A percentile compares a stretch with the other conserved stretches of the same genome.
Evolutionary conservation across 2,113 vertebrate species (phyloP).

Genomic region (Tetraodon nigroviridis): DNA sequence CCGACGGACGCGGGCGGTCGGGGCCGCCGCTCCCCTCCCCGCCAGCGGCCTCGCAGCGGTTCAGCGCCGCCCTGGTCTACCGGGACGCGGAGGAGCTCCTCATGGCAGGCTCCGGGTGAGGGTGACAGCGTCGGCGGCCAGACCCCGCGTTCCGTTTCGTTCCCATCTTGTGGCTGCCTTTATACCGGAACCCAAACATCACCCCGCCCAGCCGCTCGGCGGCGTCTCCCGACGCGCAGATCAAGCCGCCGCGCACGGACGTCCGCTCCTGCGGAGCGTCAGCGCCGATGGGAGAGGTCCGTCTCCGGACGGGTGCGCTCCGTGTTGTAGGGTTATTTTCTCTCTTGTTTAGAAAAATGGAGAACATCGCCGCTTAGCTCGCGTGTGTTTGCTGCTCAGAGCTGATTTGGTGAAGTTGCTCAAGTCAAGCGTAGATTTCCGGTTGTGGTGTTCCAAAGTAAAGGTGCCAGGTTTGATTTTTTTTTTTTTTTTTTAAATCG

Average conservation of each 20-base stretch:
- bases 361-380: conserved; percentile 22
- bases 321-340: conserved; percentile 1
- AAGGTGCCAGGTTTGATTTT: not conserved
- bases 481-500: too few relatives aligned
- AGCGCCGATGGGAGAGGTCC: conserved; percentile 6
- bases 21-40: conserved; percentile 49
- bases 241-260: too few relatives aligned
- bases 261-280: not conserved
- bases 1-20: conserved; percentile 41
- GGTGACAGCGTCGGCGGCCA: conserved; percentile 33
- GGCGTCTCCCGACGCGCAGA: too few relatives aligned
- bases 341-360: conserved; percentile 10
- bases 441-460: conserved; percentile 24
- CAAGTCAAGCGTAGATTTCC: not conserved
- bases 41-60: conserved; percentile 42
- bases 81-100: conserved; percentile 31
- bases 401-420: not conserved
- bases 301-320: not conserved
- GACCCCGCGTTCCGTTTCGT: conserved; percentile 43
- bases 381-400: not conserved
- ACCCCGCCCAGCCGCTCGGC: conserved; percentile 54
- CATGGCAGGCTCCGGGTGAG: conserved; percentile 41
- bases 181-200: conserved; percentile 70
- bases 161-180: conserved; percentile 60
- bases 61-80: conserved; percentile 41